These are phyloP conservation scores for Oryzias woworae DNA, from an alignment of 2,113 vertebrate species.

Conservation along the genomic window DNA sequence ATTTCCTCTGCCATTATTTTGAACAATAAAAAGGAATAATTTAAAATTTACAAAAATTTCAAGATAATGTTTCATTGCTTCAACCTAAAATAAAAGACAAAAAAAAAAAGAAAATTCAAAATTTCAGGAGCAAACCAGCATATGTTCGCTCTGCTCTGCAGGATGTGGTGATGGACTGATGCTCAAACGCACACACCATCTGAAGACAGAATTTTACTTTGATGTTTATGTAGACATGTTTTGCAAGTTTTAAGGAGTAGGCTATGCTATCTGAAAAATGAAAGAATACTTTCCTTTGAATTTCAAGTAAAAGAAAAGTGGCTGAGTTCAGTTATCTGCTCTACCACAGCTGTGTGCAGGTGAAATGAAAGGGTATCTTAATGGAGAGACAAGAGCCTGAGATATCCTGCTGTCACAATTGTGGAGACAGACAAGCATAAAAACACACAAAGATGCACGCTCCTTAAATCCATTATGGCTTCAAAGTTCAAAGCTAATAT, in stretches of 20 bases:
- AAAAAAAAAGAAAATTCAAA: neutral
- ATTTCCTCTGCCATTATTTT: no score
- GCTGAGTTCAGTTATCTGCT: conserved; percentile 35
- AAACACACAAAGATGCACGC: conserved; percentile 13
- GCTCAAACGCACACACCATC: conserved; percentile 10
- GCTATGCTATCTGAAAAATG: conserved; percentile 24
- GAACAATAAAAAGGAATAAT: no score
- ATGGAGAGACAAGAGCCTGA: conserved; percentile 61
- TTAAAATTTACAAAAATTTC: no score
- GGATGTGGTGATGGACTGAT: conserved; percentile 6
- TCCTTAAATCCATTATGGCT: conserved; percentile 70
- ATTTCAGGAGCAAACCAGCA: neutral
- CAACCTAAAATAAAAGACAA: neutral
- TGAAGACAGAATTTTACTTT: conserved; percentile 42
- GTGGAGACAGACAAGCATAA: conserved; percentile 32
- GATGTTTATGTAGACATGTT: conserved; percentile 46
- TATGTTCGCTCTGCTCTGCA: neutral
- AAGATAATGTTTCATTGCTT: neutral
- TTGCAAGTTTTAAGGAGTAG: conserved; percentile 23
- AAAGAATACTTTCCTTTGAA: conserved; percentile 52
- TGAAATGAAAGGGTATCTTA: conserved; percentile 58
- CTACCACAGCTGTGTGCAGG: conserved; percentile 36
- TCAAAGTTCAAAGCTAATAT: conserved; percentile 74
- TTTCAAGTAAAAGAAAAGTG: conserved; percentile 37
- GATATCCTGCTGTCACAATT: conserved; percentile 60